Evolutionary conservation across 1,140 invertebrate genomes (phyloP).

Genomic region (Rhopalosiphum maidis): DNA sequence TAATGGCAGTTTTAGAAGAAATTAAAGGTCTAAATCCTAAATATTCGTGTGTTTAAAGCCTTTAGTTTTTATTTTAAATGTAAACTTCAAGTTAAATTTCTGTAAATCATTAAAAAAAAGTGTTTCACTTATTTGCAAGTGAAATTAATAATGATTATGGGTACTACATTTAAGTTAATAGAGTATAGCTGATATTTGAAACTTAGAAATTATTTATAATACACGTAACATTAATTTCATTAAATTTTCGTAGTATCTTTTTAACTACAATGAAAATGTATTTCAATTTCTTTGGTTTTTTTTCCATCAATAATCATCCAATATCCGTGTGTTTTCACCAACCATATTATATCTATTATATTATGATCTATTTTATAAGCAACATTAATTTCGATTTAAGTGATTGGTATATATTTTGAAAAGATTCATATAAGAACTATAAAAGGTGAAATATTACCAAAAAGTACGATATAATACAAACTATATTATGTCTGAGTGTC

Average conservation of each 20-base stretch:
- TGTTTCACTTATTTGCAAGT: conserved; percentile 11
- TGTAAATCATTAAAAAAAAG: conserved; percentile 16
- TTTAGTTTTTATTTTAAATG: conserved; percentile 27
- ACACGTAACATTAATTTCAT: neutral
- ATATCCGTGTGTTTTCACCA: neutral
- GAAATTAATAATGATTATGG: neutral
- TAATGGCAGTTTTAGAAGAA: conserved; percentile 1
- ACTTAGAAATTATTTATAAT: neutral
- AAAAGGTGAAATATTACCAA: no score
- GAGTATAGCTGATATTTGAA: neutral
- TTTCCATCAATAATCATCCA: neutral
- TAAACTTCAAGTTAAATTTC: neutral
- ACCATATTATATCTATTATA: neutral
- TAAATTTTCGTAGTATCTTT: neutral
- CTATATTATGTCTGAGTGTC: no score
- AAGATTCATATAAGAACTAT: no score
- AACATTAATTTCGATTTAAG: neutral
- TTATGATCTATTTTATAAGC: neutral
- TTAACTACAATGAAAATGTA: neutral
- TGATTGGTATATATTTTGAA: neutral
- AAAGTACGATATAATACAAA: no score
- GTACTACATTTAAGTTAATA: neutral
- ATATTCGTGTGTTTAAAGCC: neutral
- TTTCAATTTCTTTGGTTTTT: neutral
- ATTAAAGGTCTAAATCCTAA: neutral